These are phyloP conservation scores for Venturia canescens DNA, from an alignment of 1,140 invertebrate genomes.

Conservation along the genomic window DNA sequence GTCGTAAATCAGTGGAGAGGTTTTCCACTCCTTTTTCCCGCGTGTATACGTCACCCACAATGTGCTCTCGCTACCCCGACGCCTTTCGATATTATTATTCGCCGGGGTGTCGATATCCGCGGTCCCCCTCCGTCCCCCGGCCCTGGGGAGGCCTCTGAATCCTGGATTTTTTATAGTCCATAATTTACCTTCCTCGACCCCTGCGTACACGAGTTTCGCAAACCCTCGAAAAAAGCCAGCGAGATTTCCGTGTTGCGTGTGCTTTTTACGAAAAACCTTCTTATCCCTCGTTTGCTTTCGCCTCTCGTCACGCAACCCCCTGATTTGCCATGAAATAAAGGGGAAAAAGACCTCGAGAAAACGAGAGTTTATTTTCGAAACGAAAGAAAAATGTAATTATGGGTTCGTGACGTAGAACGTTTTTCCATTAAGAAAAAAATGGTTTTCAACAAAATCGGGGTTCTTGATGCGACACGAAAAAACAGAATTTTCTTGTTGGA, in stretches of 20 bases:
- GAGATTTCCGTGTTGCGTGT: slow-evolving; percentile 24
- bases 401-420: too few relatives aligned
- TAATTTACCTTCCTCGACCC: neutral
- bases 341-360: neutral
- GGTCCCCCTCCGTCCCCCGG: neutral
- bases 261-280: slow-evolving; percentile 13
- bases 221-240: neutral
- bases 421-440: too few relatives aligned
- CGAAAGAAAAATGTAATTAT: too few relatives aligned
- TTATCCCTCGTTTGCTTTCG: neutral
- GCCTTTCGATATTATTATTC: slow-evolving; percentile 64
- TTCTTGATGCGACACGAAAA: too few relatives aligned
- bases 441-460: too few relatives aligned
- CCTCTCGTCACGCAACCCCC: slow-evolving; percentile 4
- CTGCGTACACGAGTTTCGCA: neutral
- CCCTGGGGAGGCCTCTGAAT: slow-evolving; percentile 36
- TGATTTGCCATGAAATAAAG: neutral
- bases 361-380: too few relatives aligned
- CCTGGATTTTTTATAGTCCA: slow-evolving; percentile 21
- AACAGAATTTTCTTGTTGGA: too few relatives aligned
- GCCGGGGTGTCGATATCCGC: slow-evolving; percentile 60
- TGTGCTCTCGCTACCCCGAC: slow-evolving; percentile 57
- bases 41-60: slow-evolving; percentile 49
- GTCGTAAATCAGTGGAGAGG: slow-evolving; percentile 8
- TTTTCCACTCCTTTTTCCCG: neutral